phyloP scores from a whole-genome alignment of 2,888 invertebrate species.

The Deroplatys truncata region DNA sequence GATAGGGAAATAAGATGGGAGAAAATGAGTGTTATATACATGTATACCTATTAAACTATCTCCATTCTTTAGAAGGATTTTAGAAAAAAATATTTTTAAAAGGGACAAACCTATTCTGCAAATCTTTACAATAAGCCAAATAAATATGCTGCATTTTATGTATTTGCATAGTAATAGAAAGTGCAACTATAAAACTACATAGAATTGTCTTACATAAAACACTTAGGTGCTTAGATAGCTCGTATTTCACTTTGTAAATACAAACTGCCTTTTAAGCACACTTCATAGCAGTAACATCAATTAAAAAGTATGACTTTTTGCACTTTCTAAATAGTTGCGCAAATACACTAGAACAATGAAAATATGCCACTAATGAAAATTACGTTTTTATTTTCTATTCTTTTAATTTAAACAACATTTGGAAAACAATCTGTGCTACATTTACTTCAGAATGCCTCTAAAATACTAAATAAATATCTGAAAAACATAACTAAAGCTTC shows the following conservation, averaged over 20 bases:
- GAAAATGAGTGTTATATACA: not conserved
- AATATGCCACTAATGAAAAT: not conserved
- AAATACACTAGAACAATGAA: not conserved
- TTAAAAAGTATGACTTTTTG: too few species aligned
- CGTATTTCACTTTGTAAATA: too few species aligned
- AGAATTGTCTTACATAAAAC: not conserved
- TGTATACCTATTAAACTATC: not conserved
- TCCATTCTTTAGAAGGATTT: not conserved
- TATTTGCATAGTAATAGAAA: not conserved
- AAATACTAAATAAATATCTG: not conserved
- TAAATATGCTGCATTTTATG: not conserved
- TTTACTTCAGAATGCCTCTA: not conserved
- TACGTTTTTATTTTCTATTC: not conserved
- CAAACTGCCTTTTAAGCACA: too few species aligned
- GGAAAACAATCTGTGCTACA: not conserved
- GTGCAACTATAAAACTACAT: not conserved
- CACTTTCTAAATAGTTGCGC: too few species aligned
- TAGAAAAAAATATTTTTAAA: not conserved
- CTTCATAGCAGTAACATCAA: too few species aligned
- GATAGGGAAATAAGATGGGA: not conserved
- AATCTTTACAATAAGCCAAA: not conserved
- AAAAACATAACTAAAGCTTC: too few species aligned
- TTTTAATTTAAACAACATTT: not conserved
- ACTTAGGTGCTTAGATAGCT: not conserved
- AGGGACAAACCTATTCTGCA: not conserved